These are phyloP conservation scores for Monochamus alternatus DNA, from an alignment of 2,888 invertebrate genomes.

Conservation along the genomic window DNA sequence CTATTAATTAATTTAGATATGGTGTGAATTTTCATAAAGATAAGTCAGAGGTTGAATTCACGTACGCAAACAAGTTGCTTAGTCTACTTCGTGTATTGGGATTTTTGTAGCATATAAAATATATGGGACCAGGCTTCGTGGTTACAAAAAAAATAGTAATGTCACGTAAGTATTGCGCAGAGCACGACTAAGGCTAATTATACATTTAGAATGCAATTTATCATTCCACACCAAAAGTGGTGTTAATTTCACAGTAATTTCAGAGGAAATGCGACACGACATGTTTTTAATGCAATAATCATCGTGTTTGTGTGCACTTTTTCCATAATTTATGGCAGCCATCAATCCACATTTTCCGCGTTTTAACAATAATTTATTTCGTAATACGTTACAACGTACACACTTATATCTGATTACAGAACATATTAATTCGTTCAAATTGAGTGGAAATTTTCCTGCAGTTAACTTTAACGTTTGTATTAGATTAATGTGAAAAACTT, in stretches of 20 bases:
- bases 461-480: background rate
- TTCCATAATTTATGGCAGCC: constrained; percentile 8
- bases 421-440: no score
- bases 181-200: constrained; percentile 35
- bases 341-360: constrained; percentile 2
- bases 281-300: constrained; percentile 41
- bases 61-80: constrained; percentile 7
- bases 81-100: background rate
- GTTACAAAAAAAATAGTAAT: constrained; percentile 10
- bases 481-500: background rate
- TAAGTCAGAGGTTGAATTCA: background rate
- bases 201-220: constrained; percentile 33
- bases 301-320: constrained; percentile 34
- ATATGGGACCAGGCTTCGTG: background rate
- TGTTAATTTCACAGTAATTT: constrained; percentile 28
- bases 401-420: no score
- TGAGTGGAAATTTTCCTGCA: background rate
- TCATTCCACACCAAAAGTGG: constrained; percentile 17
- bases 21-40: constrained; percentile 26
- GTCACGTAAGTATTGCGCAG: constrained; percentile 31
- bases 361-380: constrained; percentile 9
- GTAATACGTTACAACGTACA: no score
- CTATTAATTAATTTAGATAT: constrained; percentile 10
- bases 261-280: constrained; percentile 36
- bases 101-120: constrained; percentile 8